A percentile compares a stretch with the other conserved stretches of the same genome.
phyloP scores from a whole-genome alignment of 2,888 invertebrate species.

The Limnephilus lunatus region DNA sequence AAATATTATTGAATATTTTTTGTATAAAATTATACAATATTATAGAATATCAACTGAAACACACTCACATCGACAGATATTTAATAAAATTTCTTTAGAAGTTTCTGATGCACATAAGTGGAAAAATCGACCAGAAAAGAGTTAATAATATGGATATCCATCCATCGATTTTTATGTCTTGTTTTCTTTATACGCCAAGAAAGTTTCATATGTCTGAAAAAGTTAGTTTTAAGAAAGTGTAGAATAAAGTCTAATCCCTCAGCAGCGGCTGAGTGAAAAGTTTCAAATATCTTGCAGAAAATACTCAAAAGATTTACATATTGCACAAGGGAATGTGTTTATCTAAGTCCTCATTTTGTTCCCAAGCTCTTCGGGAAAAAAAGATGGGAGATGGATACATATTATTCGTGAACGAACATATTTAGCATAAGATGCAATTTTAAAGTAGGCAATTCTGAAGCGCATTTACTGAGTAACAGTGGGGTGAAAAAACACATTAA shows the following conservation, averaged over 20 bases:
- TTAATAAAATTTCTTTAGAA: background rate
- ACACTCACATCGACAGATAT: too few species aligned
- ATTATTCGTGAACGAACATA: background rate
- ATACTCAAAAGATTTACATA: conserved; percentile 41
- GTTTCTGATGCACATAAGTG: background rate
- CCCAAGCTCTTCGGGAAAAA: background rate
- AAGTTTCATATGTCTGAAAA: conserved; percentile 45
- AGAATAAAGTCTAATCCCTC: conserved; percentile 42
- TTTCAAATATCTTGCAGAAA: conserved; percentile 30
- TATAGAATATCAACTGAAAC: too few species aligned
- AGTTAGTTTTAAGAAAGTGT: conserved; percentile 16
- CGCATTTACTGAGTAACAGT: background rate
- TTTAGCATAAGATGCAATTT: background rate
- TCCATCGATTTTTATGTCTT: conserved; percentile 20
- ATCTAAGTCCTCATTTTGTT: conserved; percentile 25
- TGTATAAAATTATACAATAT: too few species aligned
- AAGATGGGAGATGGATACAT: background rate
- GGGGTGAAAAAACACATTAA: too few species aligned
- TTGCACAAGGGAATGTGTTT: conserved; percentile 8
- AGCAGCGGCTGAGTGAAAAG: conserved; percentile 33
- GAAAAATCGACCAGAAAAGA: background rate
- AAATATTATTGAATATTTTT: too few species aligned
- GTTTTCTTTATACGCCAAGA: conserved; percentile 20
- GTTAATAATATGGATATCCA: background rate
- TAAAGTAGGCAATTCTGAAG: background rate